These are phyloP conservation scores for Linnaemya vulpina DNA, from an alignment of 2,888 invertebrate species.

Conservation along the genomic window DNA sequence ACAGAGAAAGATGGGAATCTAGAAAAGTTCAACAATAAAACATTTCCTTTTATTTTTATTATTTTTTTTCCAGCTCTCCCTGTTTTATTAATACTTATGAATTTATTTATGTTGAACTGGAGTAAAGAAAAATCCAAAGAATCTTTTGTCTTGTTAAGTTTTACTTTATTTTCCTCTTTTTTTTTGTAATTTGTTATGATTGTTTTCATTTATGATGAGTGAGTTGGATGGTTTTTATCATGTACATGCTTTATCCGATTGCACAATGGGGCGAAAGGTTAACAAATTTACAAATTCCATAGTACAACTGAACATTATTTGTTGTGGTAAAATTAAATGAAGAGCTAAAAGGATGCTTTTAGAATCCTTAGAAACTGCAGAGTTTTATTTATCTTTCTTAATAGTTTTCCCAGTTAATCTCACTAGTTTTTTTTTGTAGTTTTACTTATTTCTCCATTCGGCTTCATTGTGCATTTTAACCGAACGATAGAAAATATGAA, in stretches of 20 bases:
- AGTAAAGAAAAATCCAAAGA: neutral
- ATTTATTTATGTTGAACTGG: conserved; percentile 33
- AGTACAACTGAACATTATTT: too few species aligned
- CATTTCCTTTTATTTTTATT: conserved; percentile 4
- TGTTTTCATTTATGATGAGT: conserved; percentile 63
- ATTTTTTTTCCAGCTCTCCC: neutral
- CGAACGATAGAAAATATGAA: conserved; percentile 18
- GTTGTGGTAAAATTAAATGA: too few species aligned
- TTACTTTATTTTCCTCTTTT: neutral
- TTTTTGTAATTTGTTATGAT: conserved; percentile 62
- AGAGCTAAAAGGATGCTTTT: too few species aligned
- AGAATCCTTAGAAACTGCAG: too few species aligned
- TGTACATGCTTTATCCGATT: conserved; percentile 25
- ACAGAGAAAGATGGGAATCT: conserved; percentile 41
- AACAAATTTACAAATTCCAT: too few species aligned
- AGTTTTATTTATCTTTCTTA: too few species aligned
- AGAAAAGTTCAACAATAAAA: conserved; percentile 16
- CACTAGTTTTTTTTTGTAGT: too few species aligned
- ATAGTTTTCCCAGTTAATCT: too few species aligned
- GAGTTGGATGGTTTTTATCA: conserved; percentile 33
- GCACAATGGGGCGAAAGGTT: neutral
- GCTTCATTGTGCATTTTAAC: neutral
- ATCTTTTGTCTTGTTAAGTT: conserved; percentile 50
- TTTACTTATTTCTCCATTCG: too few species aligned
- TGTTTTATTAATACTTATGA: neutral